Conservation (phyloP, 2,797 vertebrate species). For the Siniperca undulata region DNA sequence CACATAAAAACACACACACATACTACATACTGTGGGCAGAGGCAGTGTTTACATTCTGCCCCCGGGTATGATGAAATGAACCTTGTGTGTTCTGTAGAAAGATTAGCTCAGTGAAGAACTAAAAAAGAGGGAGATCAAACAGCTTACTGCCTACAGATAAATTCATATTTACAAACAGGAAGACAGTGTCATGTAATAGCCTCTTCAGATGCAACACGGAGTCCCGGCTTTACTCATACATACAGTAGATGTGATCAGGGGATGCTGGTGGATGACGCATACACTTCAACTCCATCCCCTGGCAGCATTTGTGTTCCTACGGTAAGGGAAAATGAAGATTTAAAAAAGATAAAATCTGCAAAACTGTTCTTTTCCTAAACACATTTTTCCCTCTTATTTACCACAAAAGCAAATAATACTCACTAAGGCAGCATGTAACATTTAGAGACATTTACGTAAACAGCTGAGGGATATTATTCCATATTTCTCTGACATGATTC, state of each 20-base stretch:
- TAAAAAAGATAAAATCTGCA: conserved; percentile 35
- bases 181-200: conserved; percentile 27
- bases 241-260: conserved; percentile 29
- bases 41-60: conserved; percentile 70
- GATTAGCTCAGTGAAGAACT: conserved; percentile 43
- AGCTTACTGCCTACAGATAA: conserved; percentile 47
- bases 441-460: conserved; percentile 56
- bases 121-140: conserved; percentile 54
- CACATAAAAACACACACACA: conserved; percentile 37
- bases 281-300: neutral
- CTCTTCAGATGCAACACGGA: conserved; percentile 35
- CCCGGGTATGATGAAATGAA: conserved; percentile 54
- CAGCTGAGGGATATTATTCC: conserved; percentile 61
- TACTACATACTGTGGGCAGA: conserved; percentile 51
- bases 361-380: conserved; percentile 42
- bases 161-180: conserved; percentile 72
- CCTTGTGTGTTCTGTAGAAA: conserved; percentile 52
- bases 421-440: conserved; percentile 7
- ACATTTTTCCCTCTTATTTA: conserved; percentile 35
- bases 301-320: conserved; percentile 16
- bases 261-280: conserved; percentile 49
- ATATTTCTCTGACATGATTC: conserved; percentile 55
- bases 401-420: conserved; percentile 34
- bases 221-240: conserved; percentile 28
- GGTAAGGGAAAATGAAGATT: conserved; percentile 1